Conservation (phyloP, 2,797 vertebrate genomes). For the Chelonia mydas region DNA sequence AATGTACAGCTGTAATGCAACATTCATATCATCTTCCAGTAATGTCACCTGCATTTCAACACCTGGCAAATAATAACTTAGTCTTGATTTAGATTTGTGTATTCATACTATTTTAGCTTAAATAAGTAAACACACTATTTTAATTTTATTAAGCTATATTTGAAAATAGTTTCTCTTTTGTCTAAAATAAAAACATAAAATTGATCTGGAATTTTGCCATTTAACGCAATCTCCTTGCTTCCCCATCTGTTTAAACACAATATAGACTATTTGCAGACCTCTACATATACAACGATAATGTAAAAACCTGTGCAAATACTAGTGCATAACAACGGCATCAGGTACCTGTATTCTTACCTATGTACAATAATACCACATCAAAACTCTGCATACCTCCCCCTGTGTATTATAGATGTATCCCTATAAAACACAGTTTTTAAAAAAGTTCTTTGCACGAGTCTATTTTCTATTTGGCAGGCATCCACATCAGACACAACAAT, state of each 20-base stretch:
- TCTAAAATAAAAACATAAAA: background rate
- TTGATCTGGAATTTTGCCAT: background rate
- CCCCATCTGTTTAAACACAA: conserved; percentile 32
- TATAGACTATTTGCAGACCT: background rate
- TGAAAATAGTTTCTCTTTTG: background rate
- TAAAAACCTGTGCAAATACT: background rate
- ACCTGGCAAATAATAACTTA: background rate
- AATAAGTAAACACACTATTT: conserved; percentile 15
- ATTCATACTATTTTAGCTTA: conserved; percentile 10
- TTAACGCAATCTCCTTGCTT: conserved; percentile 27
- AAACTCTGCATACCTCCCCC: background rate
- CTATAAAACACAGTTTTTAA: background rate
- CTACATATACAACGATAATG: background rate
- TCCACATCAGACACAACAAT: background rate
- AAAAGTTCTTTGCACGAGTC: background rate
- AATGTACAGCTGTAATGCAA: background rate
- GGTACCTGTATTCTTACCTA: background rate
- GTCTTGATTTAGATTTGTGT: background rate
- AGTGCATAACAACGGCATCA: background rate
- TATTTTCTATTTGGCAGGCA: background rate
- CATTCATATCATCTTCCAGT: background rate
- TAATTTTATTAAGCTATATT: background rate
- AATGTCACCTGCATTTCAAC: background rate
- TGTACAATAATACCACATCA: background rate
- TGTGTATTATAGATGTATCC: background rate